A percentile compares a stretch with the other conserved stretches of the same genome.
Evolutionary conservation across 2,888 invertebrate genomes (phyloP).

Genomic region (Griposia aprilina): DNA sequence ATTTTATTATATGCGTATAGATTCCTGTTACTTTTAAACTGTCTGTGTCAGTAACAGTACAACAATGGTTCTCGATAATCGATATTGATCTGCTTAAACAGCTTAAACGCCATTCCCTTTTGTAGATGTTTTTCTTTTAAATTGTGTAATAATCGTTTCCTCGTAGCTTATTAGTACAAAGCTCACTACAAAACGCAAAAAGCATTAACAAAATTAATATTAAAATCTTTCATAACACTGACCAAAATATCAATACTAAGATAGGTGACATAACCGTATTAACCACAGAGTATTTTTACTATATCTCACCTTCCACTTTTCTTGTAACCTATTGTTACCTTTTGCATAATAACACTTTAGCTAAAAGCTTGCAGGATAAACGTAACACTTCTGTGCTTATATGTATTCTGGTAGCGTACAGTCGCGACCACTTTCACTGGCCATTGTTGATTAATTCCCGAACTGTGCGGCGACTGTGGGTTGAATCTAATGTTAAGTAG

Average conservation of each 20-base stretch:
- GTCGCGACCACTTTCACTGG: slow-evolving; percentile 79
- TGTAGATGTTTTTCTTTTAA: background rate
- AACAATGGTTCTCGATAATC: background rate
- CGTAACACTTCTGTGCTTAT: slow-evolving; percentile 50
- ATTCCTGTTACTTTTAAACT: background rate
- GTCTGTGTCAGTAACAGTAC: background rate
- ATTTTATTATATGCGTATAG: no score
- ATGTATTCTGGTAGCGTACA: slow-evolving; percentile 65
- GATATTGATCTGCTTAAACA: background rate
- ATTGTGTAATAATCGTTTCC: background rate
- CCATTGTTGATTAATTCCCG: slow-evolving; percentile 76
- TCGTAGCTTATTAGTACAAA: background rate
- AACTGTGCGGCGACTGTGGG: slow-evolving; percentile 72
- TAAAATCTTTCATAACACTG: slow-evolving; percentile 20
- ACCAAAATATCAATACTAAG: slow-evolving; percentile 40
- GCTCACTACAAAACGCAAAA: background rate
- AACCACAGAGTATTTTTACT: background rate
- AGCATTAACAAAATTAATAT: slow-evolving; percentile 6
- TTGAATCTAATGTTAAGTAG: slow-evolving; percentile 73
- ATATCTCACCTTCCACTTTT: slow-evolving; percentile 25
- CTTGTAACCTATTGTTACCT: slow-evolving; percentile 53
- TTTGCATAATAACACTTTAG: slow-evolving; percentile 60
- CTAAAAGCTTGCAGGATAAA: slow-evolving; percentile 60
- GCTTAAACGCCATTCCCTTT: background rate
- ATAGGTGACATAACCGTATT: slow-evolving; percentile 46